Conservation (phyloP, 1,140 invertebrate species). For the Drosophila baimaii region DNA sequence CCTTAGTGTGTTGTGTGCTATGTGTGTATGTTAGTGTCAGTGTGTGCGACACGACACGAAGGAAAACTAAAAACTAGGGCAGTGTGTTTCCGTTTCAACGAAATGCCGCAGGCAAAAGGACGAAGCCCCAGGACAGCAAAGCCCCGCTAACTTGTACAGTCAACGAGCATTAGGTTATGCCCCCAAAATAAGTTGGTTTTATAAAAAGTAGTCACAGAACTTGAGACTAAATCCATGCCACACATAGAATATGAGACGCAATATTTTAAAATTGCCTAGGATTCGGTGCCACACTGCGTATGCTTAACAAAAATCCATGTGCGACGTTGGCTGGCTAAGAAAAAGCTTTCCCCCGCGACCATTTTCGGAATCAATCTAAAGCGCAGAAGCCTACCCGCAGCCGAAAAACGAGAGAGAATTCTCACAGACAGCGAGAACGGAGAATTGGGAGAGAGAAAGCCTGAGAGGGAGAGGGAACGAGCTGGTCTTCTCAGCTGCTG, state of each 20-base stretch:
- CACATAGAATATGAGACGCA: not conserved
- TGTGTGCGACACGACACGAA: constrained; percentile 43
- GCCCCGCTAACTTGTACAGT: constrained; percentile 21
- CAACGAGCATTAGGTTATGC: not conserved
- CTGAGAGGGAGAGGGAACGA: not conserved
- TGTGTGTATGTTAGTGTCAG: constrained; percentile 8
- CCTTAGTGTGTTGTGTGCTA: too few species aligned
- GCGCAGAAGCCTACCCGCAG: constrained; percentile 47
- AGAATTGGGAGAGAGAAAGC: constrained; percentile 6
- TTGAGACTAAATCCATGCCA: not conserved
- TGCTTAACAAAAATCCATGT: constrained; percentile 63
- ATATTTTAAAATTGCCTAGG: not conserved
- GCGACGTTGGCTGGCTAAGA: constrained; percentile 36
- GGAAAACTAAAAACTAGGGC: constrained; percentile 79
- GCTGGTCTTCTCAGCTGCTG: constrained; percentile 42
- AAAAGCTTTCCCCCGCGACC: constrained; percentile 37
- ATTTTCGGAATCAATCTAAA: constrained; percentile 52
- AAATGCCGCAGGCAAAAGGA: constrained; percentile 56
- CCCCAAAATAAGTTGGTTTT: not conserved
- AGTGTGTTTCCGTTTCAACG: constrained; percentile 79
- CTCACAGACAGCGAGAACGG: not conserved
- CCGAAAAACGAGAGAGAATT: constrained; percentile 16
- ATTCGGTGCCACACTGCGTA: constrained; percentile 44
- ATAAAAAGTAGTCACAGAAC: not conserved
- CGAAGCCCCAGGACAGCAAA: constrained; percentile 40